Conservation (phyloP, 2,797 vertebrate species). For the Chiloscyllium punctatum region DNA sequence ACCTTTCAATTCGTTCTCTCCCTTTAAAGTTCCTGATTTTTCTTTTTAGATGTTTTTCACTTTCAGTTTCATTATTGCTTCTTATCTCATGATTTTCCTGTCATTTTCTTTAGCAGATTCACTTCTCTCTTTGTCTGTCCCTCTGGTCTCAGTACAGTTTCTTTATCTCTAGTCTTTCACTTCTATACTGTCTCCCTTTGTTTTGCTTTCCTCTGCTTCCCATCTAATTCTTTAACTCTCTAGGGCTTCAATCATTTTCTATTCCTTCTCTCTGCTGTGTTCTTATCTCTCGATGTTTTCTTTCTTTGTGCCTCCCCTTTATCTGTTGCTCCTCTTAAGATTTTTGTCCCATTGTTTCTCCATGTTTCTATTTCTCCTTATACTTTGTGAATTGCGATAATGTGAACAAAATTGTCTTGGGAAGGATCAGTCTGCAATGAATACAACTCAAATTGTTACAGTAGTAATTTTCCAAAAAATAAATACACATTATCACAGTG, state of each 20-base stretch:
- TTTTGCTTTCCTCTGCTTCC: background rate
- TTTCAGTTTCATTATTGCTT: background rate
- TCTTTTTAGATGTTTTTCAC: background rate
- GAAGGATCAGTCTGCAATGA: background rate
- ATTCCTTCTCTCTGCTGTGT: background rate
- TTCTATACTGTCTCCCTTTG: background rate
- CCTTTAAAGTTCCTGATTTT: background rate
- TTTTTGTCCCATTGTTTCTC: background rate
- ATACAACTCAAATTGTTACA: background rate
- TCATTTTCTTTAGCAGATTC: background rate
- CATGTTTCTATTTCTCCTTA: background rate
- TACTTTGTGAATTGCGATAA: background rate
- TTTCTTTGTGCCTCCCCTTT: background rate
- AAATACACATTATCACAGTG: background rate
- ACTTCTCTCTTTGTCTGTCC: background rate
- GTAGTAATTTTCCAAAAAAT: background rate
- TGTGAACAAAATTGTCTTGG: background rate
- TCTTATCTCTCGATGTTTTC: background rate
- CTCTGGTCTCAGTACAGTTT: background rate
- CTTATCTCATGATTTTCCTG: background rate
- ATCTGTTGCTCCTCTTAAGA: background rate
- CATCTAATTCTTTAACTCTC: background rate
- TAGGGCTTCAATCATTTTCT: background rate
- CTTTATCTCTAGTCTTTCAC: background rate
- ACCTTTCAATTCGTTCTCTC: background rate